Evolutionary conservation across 2,888 invertebrate genomes (phyloP).

Genomic region (Brassicogethes aeneus): DNA sequence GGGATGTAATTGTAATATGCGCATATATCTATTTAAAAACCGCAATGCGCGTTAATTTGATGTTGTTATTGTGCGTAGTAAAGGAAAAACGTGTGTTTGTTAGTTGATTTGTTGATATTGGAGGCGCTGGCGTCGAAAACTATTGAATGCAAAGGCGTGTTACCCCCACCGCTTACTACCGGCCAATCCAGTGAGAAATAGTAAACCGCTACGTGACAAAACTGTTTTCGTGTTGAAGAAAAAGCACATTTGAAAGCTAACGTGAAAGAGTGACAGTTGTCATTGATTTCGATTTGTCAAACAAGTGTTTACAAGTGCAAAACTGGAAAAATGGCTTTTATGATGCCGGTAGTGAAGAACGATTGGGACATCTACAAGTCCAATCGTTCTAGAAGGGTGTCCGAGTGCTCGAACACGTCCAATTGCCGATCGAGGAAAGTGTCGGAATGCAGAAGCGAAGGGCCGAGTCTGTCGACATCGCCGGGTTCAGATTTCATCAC

Average conservation of each 20-base stretch:
- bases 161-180: constrained; percentile 18
- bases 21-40: too few species aligned
- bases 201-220: constrained; percentile 8
- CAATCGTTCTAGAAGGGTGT: constrained; percentile 64
- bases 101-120: constrained; percentile 15
- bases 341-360: constrained; percentile 92
- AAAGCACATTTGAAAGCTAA: neutral
- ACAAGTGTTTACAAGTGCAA: neutral
- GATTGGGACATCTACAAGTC: constrained; percentile 90
- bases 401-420: constrained; percentile 60
- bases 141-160: constrained; percentile 11
- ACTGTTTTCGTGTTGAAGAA: neutral
- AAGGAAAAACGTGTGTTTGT: too few species aligned
- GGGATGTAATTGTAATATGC: too few species aligned
- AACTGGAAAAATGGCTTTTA: constrained; percentile 67
- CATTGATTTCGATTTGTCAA: neutral
- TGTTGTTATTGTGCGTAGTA: too few species aligned
- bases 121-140: constrained; percentile 6
- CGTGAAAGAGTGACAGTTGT: neutral
- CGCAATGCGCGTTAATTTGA: too few species aligned
- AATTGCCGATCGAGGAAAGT: constrained; percentile 60
- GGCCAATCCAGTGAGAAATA: constrained; percentile 23
- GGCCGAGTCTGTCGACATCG: constrained; percentile 59
- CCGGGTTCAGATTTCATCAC: constrained; percentile 51
- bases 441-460: constrained; percentile 68